These are phyloP conservation scores for Dinomys branickii DNA, from an alignment of 2,113 vertebrate species.

Conservation along the genomic window DNA sequence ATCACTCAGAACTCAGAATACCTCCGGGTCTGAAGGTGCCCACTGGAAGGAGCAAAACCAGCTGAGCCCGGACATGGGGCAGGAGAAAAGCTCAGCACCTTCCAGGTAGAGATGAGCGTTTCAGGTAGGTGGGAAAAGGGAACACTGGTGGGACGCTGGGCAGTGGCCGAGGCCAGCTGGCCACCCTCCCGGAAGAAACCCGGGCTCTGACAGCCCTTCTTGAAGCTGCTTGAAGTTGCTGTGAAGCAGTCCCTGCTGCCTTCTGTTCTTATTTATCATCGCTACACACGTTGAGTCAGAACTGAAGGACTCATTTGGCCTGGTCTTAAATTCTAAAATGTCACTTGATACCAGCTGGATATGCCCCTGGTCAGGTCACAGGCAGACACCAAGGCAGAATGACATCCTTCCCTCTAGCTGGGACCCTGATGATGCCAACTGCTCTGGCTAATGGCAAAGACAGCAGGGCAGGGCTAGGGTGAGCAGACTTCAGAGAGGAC, in stretches of 20 bases:
- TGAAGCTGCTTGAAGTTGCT: background rate
- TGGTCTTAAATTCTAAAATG: background rate
- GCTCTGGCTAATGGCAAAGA: background rate
- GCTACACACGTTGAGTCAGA: background rate
- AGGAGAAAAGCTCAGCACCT: background rate
- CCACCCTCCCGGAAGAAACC: background rate
- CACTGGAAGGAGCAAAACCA: background rate
- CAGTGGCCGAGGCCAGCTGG: background rate
- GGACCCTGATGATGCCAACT: background rate
- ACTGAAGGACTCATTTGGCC: background rate
- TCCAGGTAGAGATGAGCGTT: background rate
- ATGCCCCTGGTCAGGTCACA: background rate
- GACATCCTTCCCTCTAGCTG: background rate
- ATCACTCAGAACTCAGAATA: background rate
- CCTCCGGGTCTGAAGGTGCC: background rate
- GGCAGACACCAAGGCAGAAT: background rate
- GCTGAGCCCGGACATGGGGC: background rate
- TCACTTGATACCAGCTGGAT: background rate
- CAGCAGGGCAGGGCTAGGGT: background rate
- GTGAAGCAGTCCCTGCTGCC: background rate
- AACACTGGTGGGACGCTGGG: background rate
- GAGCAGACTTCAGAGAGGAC: constrained; percentile 38
- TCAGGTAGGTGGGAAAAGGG: background rate
- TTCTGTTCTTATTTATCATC: background rate
- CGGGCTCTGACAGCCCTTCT: background rate